A percentile compares a stretch with the other conserved stretches of the same genome.
phyloP scores from a whole-genome alignment of 1,140 invertebrate genomes.

The Pararge aegeria region DNA sequence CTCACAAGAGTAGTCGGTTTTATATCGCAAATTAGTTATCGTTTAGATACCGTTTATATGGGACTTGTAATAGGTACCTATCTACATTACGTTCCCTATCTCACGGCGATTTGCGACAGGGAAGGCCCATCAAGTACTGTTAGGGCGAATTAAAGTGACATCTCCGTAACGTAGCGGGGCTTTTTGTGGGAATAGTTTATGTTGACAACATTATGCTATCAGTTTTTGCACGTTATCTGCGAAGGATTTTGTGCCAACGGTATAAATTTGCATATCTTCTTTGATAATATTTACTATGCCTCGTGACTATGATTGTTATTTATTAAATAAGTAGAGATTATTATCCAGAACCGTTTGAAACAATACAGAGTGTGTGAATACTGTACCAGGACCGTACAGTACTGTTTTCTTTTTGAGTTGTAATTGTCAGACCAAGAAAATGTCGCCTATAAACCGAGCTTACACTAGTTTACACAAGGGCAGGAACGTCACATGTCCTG shows the following conservation, averaged over 20 bases:
- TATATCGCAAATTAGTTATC: neutral
- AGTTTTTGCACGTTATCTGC: slow-evolving; percentile 8
- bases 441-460: no score
- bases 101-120: slow-evolving; percentile 31
- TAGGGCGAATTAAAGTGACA: slow-evolving; percentile 61
- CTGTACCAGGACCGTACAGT: no score
- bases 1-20: neutral
- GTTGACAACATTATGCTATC: slow-evolving; percentile 13
- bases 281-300: no score
- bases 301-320: no score
- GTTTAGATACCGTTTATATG: slow-evolving; percentile 4
- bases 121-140: slow-evolving; percentile 55
- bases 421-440: no score
- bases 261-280: neutral
- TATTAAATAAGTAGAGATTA: no score
- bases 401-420: no score
- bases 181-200: slow-evolving; percentile 24
- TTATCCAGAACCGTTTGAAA: no score
- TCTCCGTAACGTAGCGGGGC: slow-evolving; percentile 43
- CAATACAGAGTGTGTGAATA: no score
- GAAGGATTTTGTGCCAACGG: no score
- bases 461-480: no score
- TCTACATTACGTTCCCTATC: slow-evolving; percentile 17
- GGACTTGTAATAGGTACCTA: slow-evolving; percentile 1
- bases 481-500: no score